Evolutionary conservation across 1,140 invertebrate species (phyloP).

Genomic region (Camponotus pennsylvanicus): DNA sequence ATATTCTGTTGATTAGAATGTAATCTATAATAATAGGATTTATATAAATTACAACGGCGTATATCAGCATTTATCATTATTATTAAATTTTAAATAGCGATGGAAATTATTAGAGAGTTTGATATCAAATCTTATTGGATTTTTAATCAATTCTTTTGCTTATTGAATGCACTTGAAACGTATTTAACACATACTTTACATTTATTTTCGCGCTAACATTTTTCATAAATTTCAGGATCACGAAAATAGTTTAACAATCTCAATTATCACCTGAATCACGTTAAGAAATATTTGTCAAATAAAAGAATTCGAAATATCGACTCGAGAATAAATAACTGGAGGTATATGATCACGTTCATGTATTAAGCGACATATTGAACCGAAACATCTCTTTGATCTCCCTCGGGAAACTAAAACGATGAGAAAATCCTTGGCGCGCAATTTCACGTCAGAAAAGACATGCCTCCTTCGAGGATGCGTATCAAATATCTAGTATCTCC

Average conservation of each 20-base stretch:
- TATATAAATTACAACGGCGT: neutral
- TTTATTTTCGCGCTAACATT: neutral
- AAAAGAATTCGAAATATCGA: neutral
- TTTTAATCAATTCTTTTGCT: neutral
- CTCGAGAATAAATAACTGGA: too few species aligned
- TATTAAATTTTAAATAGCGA: neutral
- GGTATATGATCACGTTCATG: neutral
- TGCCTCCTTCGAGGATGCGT: slow-evolving; percentile 29
- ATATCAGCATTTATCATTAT: neutral
- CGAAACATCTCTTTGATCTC: slow-evolving; percentile 29
- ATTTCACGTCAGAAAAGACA: neutral
- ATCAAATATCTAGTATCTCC: neutral
- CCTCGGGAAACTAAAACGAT: slow-evolving; percentile 11
- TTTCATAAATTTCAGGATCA: neutral
- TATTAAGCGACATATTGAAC: neutral
- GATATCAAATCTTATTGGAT: neutral
- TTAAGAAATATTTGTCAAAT: neutral
- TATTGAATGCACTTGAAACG: too few species aligned
- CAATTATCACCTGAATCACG: neutral
- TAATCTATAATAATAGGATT: neutral
- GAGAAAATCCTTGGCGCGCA: slow-evolving; percentile 19
- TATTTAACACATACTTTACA: too few species aligned
- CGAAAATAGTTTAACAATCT: neutral
- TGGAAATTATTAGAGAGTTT: neutral
- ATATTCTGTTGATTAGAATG: too few species aligned